Evolutionary conservation across 2,113 vertebrate genomes (phyloP), one percentile per base, ranked within the genome.

Genomic region (Barbus barbus): DNA sequence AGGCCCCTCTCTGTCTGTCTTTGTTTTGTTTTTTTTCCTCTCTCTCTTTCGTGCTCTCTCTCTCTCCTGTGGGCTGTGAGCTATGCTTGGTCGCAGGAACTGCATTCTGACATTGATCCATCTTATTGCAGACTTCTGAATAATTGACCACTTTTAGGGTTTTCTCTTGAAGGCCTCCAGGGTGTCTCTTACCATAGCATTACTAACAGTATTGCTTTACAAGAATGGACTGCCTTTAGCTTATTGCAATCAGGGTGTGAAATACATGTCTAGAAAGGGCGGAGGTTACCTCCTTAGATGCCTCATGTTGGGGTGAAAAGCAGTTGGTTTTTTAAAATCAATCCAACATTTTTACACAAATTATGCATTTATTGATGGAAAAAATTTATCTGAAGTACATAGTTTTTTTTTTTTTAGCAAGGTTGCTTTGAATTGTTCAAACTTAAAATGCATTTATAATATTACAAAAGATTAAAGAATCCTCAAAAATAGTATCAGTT

Each of bases 91-190:
- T 86, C 63, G 41, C 51, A 79, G 72, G 85, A 85, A 82, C 61
- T 63, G 41, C 74, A 80, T 77, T 86, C 82, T 73, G 84, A 81
- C 87, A 86, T 78, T 84, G 87, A 88, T 88, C 87, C 63, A 24
- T 77, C 51, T 86, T 72, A 84, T 84, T 81, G 48, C 81, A 83
- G 87, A 81, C 84, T 84, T 86, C 84, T 88, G 82, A 88, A 88
- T 88, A 88, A 88, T 86, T 84, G 84, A 84, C 77, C 58, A 73
- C 56, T 79, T 38, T 82, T 46, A 56, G 76, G 58, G 76, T 22
- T 38, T 24, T 38, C 71, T 51, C 46, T 51, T 1, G 24, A 74
- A 79, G 60, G 65, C 58, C 58, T 38, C 18, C 69, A 31, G 28
- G 78, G 82, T 86, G 78, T 84, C 84, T 84, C 44, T 86, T 86